Evolutionary conservation across 2,888 invertebrate genomes (phyloP), one percentile per base, ranked within the genome.

Genomic region (Dicranocentrus wangi): DNA sequence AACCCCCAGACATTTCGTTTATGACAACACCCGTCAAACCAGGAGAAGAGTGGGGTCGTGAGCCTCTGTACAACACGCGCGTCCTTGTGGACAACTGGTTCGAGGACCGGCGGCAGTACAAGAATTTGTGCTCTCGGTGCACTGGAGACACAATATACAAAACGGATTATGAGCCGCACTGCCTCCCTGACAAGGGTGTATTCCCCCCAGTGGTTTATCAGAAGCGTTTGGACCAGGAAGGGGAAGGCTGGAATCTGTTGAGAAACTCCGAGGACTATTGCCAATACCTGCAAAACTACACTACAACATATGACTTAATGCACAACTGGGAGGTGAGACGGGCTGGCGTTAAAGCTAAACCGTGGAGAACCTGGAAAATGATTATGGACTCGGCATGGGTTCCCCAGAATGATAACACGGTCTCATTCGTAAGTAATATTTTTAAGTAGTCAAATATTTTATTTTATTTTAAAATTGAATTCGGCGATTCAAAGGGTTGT

Each of bases 261-360:
- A 60, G 81, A 21, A 85, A 82, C 68, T 51, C 79, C 0, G 82
- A 84, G 15, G 80, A 83, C 39, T 83, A 84, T 43, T 84, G 86
- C 58, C 71, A 76, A 7, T 86, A 85, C 66, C 51, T 85, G 19
- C 68, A 79, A 51, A 86, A 86, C 43, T 86, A 86, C 71, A 84
- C 83, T 8, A 86, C 86, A 0, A 86, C 86, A 39, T 81, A 79
- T 51, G 86, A 86, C 66, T 81, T 86, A 15, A 82, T 85, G 82
- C 79, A 86, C 51, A 86, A 86, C 47, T 86, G 86, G 86, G 84
- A 86, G 23, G 75, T 86, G 0, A 75, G 86, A 8, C 28, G 84
- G 51, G 82, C 83, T 27, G 83, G 83, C 13, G 66, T 79, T 43
- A 82, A 85, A 43, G 69, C 77, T 0, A 78, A 70, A 51, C 82